Evolutionary conservation across 2,797 vertebrate species (phyloP).

Genomic region (Chaenodraco wilsoni): DNA sequence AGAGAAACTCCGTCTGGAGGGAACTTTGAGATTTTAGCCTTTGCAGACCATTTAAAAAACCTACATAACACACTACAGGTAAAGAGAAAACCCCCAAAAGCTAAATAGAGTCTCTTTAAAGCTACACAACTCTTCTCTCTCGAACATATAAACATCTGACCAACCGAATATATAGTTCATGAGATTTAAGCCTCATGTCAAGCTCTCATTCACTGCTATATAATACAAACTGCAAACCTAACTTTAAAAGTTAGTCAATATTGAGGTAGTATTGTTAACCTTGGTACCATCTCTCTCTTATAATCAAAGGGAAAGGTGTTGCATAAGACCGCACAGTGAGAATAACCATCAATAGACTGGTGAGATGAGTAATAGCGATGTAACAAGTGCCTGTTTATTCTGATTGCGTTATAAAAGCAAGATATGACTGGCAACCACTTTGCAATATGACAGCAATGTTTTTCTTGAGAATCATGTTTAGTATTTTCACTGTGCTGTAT

Average conservation of each 20-base stretch:
- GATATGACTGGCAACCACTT: conserved; percentile 26
- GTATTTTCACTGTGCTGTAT: conserved; percentile 12
- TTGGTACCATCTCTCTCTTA: too few relatives aligned
- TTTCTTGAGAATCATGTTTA: conserved; percentile 23
- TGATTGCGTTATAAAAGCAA: conserved; percentile 26
- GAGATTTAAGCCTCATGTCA: too few relatives aligned
- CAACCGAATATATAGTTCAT: neutral
- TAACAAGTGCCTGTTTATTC: conserved; percentile 14
- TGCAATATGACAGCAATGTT: conserved; percentile 15
- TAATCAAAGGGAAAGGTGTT: neutral
- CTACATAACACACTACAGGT: too few relatives aligned
- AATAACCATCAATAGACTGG: neutral
- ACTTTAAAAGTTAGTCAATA: too few relatives aligned
- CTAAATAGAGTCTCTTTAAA: neutral
- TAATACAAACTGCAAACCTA: neutral
- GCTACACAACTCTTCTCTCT: neutral
- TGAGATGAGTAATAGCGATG: conserved; percentile 13
- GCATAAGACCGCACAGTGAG: neutral
- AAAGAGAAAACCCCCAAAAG: too few relatives aligned
- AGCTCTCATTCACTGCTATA: too few relatives aligned
- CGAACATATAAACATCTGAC: neutral
- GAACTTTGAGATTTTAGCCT: too few relatives aligned
- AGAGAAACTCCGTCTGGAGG: too few relatives aligned
- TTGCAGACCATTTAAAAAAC: too few relatives aligned
- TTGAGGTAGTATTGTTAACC: too few relatives aligned